Base-by-base conservation (phyloP, 2,113 vertebrate genomes). In the Eclectus roratus region DNA sequence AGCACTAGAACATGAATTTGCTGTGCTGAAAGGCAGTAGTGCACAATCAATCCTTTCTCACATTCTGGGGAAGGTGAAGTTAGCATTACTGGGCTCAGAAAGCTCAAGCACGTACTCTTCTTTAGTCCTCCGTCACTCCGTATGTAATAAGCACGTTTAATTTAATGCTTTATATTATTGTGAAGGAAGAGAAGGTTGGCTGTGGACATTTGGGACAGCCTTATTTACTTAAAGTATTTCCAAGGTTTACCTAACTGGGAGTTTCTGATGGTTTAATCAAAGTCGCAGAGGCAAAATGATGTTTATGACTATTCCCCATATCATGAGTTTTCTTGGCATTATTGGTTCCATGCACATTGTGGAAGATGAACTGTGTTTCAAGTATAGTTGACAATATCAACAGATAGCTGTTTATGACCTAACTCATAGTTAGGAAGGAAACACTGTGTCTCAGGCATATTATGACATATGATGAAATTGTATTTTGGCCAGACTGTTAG, bases 401-500 rank as follows among this genome's bases (percentile, higher is more conserved):
- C 6, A n/a, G 8, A 10, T n/a, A 50, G 23, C 21, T 37, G 10
- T 47, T 7, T 43, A 28, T 70, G 33, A 39, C 23, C 17, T 33
- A 33, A 61, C 9, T 73, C 29, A 21, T 17, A 25, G 9, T 53
- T 53, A 18, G 41, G 53, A 78, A 72, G 33, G 24, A 65, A 39
- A 52, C 29, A 2, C 15, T 27, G 29, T 64, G 63, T 25, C 77
- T 37, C n/a, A 89, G 73, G 27, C 6, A 2, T 47, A 31, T 13
- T 35, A 18, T 20, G 39, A 25, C 11, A 8, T 43, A 12, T 44
- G 63, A 8, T 29, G n/a, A 4, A 31, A 33, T 0, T 2, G 10
- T 27, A 20, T 63, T 29, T 49, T 83, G 37, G n/a, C 50, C 58
- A 84, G 49, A 41, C 7, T 47, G 4, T 58, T 24, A 11, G 2